Conservation (phyloP, 2,888 invertebrate species). For the Geotrupes spiniger region DNA sequence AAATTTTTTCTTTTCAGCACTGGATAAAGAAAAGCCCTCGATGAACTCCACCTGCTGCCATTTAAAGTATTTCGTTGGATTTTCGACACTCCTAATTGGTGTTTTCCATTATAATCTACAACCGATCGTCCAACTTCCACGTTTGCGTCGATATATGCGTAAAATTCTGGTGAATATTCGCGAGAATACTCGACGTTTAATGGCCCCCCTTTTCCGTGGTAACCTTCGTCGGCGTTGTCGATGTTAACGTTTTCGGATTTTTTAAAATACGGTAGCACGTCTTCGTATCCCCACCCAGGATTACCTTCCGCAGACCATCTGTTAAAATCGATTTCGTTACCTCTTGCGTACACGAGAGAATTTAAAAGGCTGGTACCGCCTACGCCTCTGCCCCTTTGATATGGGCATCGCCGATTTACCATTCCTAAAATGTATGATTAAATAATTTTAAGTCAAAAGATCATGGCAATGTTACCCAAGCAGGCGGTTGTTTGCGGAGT, state of each 20-base stretch:
- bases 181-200: conserved; percentile 64
- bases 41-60: conserved; percentile 72
- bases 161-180: conserved; percentile 58
- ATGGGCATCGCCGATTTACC: conserved; percentile 1
- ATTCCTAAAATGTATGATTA: not conserved
- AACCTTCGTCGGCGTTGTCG: conserved; percentile 59
- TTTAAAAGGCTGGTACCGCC: conserved; percentile 79
- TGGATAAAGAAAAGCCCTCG: conserved; percentile 72
- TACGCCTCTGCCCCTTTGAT: conserved; percentile 69
- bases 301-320: conserved; percentile 73
- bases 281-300: conserved; percentile 70
- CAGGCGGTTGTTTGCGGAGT: conserved; percentile 19
- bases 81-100: conserved; percentile 62
- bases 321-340: conserved; percentile 74
- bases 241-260: conserved; percentile 67
- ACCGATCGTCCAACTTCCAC: conserved; percentile 64
- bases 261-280: conserved; percentile 69
- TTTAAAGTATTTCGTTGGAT: conserved; percentile 65
- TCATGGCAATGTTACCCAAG: conserved; percentile 14
- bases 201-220: conserved; percentile 64
- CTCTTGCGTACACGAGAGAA: conserved; percentile 77
- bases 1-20: conserved; percentile 63
- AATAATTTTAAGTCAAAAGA: not conserved
- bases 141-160: conserved; percentile 63
- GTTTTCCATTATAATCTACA: conserved; percentile 67